phyloP scores from a whole-genome alignment of 1,140 invertebrate species.

The Zaprionus ornatus region DNA sequence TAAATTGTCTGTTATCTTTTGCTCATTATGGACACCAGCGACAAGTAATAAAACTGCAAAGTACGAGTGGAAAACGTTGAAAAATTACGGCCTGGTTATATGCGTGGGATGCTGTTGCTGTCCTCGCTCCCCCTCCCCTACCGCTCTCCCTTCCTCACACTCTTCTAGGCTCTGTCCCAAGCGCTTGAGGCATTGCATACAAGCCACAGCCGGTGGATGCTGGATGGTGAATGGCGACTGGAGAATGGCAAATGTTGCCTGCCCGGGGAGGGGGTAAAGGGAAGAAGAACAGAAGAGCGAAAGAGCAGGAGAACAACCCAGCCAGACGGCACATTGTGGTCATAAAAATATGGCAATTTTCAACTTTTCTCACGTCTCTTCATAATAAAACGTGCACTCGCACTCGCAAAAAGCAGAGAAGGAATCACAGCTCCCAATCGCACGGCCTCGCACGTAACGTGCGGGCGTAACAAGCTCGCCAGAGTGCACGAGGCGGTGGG shows the following conservation, averaged over 20 bases:
- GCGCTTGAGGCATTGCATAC: slow-evolving; percentile 30
- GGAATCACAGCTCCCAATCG: slow-evolving; percentile 48
- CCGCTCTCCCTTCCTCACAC: background rate
- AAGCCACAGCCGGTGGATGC: slow-evolving; percentile 4
- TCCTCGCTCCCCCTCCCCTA: background rate
- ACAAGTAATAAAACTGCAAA: slow-evolving; percentile 72
- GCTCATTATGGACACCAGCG: slow-evolving; percentile 70
- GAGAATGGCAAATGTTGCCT: background rate
- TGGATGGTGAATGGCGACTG: background rate
- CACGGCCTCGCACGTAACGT: slow-evolving; percentile 35
- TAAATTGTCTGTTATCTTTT: slow-evolving; percentile 73
- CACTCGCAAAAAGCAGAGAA: slow-evolving; percentile 31
- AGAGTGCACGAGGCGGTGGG: too few species aligned
- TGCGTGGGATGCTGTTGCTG: slow-evolving; percentile 39
- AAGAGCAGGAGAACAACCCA: background rate
- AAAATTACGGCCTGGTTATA: slow-evolving; percentile 66
- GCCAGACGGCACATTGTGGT: slow-evolving; percentile 63
- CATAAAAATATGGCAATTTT: slow-evolving; percentile 72
- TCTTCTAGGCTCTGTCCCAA: background rate
- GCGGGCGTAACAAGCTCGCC: slow-evolving; percentile 15
- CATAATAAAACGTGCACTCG: slow-evolving; percentile 68
- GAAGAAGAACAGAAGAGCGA: background rate
- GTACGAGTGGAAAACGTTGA: slow-evolving; percentile 67
- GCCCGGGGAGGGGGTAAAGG: background rate
- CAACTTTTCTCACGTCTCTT: slow-evolving; percentile 66